These are phyloP conservation scores for Acropora yongei DNA, from an alignment of 64 coral and sea anemone species.

Conservation along the genomic window DNA sequence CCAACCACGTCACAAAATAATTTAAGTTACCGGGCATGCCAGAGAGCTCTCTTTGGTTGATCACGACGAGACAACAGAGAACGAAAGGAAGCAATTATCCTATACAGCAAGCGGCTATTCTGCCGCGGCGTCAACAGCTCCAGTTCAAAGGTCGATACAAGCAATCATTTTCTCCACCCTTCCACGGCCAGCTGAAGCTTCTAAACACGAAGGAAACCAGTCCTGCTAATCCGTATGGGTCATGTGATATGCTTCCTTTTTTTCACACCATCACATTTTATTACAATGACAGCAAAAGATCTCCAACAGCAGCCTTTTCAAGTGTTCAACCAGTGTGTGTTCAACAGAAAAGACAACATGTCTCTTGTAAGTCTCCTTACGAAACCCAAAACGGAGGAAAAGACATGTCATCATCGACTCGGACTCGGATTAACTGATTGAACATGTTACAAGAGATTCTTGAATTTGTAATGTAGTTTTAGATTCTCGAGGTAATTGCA, in stretches of 20 bases:
- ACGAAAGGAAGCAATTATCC: conserved; percentile 19
- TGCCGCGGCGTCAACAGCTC: not conserved
- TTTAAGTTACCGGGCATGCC: no score
- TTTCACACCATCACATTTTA: not conserved
- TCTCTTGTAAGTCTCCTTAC: not conserved
- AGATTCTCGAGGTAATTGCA: no score
- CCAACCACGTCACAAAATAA: no score
- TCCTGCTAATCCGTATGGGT: not conserved
- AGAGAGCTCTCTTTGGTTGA: no score
- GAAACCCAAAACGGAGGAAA: no score
- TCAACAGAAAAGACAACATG: not conserved
- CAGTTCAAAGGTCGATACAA: not conserved
- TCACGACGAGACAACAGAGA: not conserved
- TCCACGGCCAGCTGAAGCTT: not conserved
- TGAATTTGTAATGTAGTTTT: no score
- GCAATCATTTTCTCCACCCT: not conserved
- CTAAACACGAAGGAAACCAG: not conserved
- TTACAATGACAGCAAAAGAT: conserved; percentile 18
- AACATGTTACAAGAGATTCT: no score
- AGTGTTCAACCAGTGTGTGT: conserved; percentile 46
- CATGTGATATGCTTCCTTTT: no score
- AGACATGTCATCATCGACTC: no score
- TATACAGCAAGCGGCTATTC: conserved; percentile 34
- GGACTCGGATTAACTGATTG: no score
- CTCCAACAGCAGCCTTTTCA: conserved; percentile 25